Evolutionary conservation across 2,888 invertebrate genomes (phyloP), one percentile per base, ranked within the genome.

Genomic region (Aricia artaxerxes): DNA sequence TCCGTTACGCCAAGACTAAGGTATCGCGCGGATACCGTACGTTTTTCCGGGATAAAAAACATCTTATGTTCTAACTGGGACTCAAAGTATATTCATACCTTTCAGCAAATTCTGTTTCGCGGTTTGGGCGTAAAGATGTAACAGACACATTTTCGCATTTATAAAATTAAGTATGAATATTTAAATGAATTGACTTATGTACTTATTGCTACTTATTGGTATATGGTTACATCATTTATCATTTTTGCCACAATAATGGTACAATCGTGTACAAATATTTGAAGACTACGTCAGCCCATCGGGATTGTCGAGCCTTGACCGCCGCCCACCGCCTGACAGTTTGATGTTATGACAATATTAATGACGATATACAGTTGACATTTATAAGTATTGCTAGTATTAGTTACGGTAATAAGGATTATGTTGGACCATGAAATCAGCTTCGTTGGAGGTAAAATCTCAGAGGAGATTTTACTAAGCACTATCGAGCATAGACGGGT

Each of bases 201-300:
- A n/a, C n/a, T n/a, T n/a, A n/a, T n/a, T n/a, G n/a, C n/a, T n/a
- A 24, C 24, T 24, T 24, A 24, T 24, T 24, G 24, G 24, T 24
- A 24, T 24, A 24, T 24, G 0, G 24, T 24, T n/a, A 24, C 24
- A 61, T 61, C 24, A 61, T 61, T 61, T 61, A 7, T 61, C 61
- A 64, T 38, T 24, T 69, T 16, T 24, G 35, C 35, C 13, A 69
- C 69, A 69, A 69, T 69, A 69, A 69, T 69, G 35, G 69, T 69
- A 69, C 35, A 69, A 38, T 69, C 69, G 69, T 69, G 69, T 35
- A 38, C 69, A 35, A 69, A 69, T 38, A 69, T 69, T 69, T 69
- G 69, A 69, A 16, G 35, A 35, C 69, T 38, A 38, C 69, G 69
- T 69, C 64, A 64, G 31, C 69, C 4, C 7, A 31, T 69, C 35